Evolutionary conservation across 2,888 invertebrate genomes (phyloP), one percentile per base, ranked within the genome.

Genomic region (Linyphia triangularis): DNA sequence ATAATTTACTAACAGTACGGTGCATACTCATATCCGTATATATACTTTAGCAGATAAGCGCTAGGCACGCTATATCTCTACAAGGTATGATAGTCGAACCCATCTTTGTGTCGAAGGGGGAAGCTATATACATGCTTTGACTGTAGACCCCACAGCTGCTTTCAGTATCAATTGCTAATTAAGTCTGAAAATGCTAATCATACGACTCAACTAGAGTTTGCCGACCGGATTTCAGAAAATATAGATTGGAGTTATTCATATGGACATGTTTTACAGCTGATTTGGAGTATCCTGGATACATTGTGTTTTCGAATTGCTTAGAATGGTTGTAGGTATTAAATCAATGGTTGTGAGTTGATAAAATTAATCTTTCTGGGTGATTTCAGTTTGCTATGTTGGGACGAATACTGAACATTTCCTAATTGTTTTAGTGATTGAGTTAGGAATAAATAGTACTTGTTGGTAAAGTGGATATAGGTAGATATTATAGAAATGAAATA

Each of bases 111-210:
- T 28, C 19, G 22, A 51, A 24, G 24, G 33, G 19, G 24, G 24
- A 28, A 37, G 69, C 37, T 75, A 37, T 61, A 75, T 61, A 75
- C 72, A 51, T 26, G 72, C 26, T 26, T 43, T 26, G 28, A 51
- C 22, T 72, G 51, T 26, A 72, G 70, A 16, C 9, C n/a, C n/a
- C n/a, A n/a, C 22, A n/a, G 37, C 40, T 19, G 59, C 37, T 37
- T 16, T 33, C 37, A 26, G 61, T 63, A 75, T 61, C 75, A 75
- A 61, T 75, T 37, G 22, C 75, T 75, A 75, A 75, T 75, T 75
- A 75, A 59, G 61, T 75, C 40, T 37, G 30, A 37, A 61, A 75
- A 75, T 61, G 75, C 61, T 75, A 75, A 75, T 75, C 33, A 33
- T 10, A n/a, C 33, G 24, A 37, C 57, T 57, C 16, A 19, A 28